Evolutionary conservation across 2,113 vertebrate genomes (phyloP).

Genomic region (Echinops telfairi): DNA sequence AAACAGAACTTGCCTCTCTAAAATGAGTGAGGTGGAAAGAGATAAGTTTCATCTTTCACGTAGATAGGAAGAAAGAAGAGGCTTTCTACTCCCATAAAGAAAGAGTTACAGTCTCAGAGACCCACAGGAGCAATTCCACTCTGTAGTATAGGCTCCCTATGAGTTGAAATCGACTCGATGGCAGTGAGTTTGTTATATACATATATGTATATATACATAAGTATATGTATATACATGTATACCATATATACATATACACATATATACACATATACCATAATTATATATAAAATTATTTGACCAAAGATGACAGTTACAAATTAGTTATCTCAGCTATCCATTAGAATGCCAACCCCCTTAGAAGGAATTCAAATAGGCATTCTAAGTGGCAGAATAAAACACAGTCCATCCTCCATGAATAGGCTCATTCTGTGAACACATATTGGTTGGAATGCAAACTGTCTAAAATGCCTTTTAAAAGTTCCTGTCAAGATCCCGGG

Average conservation of each 20-base stretch:
- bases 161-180: too few species aligned
- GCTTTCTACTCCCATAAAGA: too few species aligned
- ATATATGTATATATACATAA: too few species aligned
- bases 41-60: not conserved
- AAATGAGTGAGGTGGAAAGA: not conserved
- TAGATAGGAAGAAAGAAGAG: too few species aligned
- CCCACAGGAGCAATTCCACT: too few species aligned
- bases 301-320: not conserved
- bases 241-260: not conserved
- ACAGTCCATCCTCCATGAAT: not conserved
- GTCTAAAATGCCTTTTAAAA: constrained; percentile 48
- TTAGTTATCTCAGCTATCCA: not conserved
- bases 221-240: too few species aligned
- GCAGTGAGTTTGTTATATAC: too few species aligned
- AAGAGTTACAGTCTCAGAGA: too few species aligned
- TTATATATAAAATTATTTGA: not conserved
- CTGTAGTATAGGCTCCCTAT: too few species aligned
- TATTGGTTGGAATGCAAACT: constrained; percentile 22
- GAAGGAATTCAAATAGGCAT: not conserved
- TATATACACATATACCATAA: too few species aligned
- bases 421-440: constrained; percentile 62
- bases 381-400: constrained; percentile 6
- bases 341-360: not conserved
- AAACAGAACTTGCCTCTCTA: not conserved
- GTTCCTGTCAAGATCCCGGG: constrained; percentile 58